A percentile compares a stretch with the other conserved stretches of the same genome.
Conservation (phyloP, 2,113 vertebrate species). For the Dolichotis patagonum region DNA sequence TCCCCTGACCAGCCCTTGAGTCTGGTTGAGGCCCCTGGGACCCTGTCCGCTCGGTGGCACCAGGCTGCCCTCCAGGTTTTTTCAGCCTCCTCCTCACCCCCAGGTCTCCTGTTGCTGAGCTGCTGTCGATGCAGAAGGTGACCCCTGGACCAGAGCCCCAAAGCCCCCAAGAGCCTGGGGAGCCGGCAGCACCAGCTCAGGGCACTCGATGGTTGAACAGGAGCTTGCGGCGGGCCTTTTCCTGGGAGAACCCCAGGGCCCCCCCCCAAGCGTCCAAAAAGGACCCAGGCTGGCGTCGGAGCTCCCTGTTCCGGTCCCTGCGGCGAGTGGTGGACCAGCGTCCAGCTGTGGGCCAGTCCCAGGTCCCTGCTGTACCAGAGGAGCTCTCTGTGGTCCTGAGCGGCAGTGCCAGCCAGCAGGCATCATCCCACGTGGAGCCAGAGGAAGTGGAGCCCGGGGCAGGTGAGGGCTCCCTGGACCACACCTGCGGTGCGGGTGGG, state of each 20-base stretch:
- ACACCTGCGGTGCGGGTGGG: too few relatives aligned
- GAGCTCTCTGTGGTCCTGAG: neutral
- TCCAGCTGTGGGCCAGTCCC: rapidly evolving
- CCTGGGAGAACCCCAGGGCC: neutral
- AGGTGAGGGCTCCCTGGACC: slow-evolving; percentile 55
- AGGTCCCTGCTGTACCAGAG: neutral
- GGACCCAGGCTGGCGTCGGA: rapidly evolving
- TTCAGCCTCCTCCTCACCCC: neutral
- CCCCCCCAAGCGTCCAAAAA: neutral
- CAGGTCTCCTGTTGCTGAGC: slow-evolving; percentile 29
- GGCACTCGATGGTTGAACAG: neutral
- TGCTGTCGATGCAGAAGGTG: neutral
- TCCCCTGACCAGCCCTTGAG: neutral
- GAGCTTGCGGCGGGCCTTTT: slow-evolving; percentile 3
- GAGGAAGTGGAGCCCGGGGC: neutral
- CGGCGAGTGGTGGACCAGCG: rapidly evolving
- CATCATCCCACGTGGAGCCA: rapidly evolving
- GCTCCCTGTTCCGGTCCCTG: neutral
- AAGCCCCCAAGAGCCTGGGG: neutral
- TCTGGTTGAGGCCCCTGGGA: neutral
- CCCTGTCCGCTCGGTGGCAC: neutral
- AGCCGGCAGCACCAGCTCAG: rapidly evolving
- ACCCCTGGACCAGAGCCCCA: neutral
- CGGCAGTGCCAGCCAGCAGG: rapidly evolving
- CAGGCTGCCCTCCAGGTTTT: neutral